Evolutionary conservation across 2,113 vertebrate species (phyloP), one percentile per base, ranked within the genome.

Genomic region (Dipodomys stephensi): DNA sequence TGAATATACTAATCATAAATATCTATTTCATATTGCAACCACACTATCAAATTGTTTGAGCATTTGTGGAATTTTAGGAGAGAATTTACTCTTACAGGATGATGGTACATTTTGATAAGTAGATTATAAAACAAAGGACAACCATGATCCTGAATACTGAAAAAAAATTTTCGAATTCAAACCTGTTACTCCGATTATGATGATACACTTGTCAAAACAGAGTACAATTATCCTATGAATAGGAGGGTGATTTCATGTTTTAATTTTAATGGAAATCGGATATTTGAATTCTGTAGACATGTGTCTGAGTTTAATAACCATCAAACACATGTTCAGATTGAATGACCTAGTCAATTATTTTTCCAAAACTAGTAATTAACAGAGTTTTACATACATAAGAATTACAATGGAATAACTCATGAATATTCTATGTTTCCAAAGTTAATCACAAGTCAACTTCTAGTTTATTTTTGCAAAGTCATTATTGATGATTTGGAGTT

Each of bases 331-430:
- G 91, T 96, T 98, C 84, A 97, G 92, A 97, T 76, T 97, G 97
- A 98, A 96, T 97, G 96, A 97, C 95, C 83, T 39, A 97, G 95
- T 96, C 95, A 98, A 97, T 98, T 98, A 98, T 97, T 98, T 98
- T 72, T 93, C 93, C 79, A 97, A 96, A 98, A 96, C 89, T 95
- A 95, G 87, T 98, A 97, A 97, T 90, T 97, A 97, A 39, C 39
- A 68, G 60, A 53, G 1, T 96, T 96, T 95, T 97, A 96, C 94
- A 98, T 88, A 95, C 72, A 92, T 94, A 95, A 78, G 87, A 98
- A 96, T 94, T 95, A 60, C 71, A 97, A 97, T 97, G 32, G 32
- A 95, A 95, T 90, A 88, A 91, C 65, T 97, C 95, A 97, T 97
- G 93, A 97, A 97, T 97, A 97, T 96, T 96, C 89, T 83, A 77